These are phyloP conservation scores for Hylomyscus alleni DNA, from an alignment of 2,797 vertebrate species.

Conservation along the genomic window DNA sequence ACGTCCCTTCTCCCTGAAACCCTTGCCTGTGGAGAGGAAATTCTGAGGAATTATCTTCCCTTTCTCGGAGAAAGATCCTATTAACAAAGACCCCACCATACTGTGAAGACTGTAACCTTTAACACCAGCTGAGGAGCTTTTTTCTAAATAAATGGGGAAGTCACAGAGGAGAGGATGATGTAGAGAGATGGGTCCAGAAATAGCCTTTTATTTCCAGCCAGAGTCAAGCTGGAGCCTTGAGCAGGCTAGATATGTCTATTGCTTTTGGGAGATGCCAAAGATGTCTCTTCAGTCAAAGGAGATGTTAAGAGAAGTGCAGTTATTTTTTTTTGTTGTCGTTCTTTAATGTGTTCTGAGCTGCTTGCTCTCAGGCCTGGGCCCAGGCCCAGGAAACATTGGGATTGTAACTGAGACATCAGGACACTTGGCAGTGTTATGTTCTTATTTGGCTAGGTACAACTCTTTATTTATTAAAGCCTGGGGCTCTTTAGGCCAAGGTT, in stretches of 20 bases:
- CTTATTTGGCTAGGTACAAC: constrained; percentile 74
- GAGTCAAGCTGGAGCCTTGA: constrained; percentile 62
- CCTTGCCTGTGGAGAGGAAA: background rate
- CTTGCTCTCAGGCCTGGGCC: constrained; percentile 43
- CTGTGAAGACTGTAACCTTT: constrained; percentile 42
- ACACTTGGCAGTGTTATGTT: constrained; percentile 73
- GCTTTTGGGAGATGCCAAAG: constrained; percentile 69
- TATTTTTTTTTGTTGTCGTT: background rate
- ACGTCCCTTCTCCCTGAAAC: constrained; percentile 9
- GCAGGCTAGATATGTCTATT: constrained; percentile 59
- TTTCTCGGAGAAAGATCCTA: constrained; percentile 41
- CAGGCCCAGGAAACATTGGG: constrained; percentile 67
- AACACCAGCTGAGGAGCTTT: background rate
- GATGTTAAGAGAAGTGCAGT: constrained; percentile 68
- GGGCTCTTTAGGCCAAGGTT: constrained; percentile 58
- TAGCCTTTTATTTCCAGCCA: constrained; percentile 76
- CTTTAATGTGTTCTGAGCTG: constrained; percentile 66
- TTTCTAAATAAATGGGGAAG: constrained; percentile 66
- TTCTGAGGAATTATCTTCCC: constrained; percentile 1
- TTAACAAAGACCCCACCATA: constrained; percentile 30
- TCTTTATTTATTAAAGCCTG: constrained; percentile 84
- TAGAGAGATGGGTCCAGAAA: constrained; percentile 61
- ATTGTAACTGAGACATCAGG: constrained; percentile 67
- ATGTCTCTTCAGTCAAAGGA: constrained; percentile 72
- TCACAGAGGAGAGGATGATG: constrained; percentile 16